Evolutionary conservation across 2,888 invertebrate species (phyloP), one percentile per base, ranked within the genome.

Genomic region (Panorpa germanica): DNA sequence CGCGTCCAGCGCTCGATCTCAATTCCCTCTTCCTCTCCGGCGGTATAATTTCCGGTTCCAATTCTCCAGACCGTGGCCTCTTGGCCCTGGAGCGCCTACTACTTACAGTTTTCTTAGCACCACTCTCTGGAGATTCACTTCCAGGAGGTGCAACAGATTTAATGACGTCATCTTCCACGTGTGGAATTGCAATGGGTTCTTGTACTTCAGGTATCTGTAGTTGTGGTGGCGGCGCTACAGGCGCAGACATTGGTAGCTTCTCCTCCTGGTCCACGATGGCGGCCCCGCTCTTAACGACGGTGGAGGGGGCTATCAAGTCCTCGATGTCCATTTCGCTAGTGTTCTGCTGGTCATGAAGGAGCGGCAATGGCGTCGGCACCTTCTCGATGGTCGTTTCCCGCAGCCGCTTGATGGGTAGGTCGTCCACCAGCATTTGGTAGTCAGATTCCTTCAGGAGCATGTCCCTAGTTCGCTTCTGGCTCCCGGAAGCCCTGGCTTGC

Each of bases 1-100:
- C 65, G 41, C 77, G 50, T 40, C 76, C 75, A 19, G 82, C 73
- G 50, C 81, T 82, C 4, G 80, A 80, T 37, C 67, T 54, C 31
- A 66, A 47, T 43, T 67, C 67, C 17, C 66, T 60, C 34, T 61
- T 55, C 21, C 41, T 40, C 38, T 57, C 55, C 5, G 53, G 37
- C 45, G 38, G 57, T 48, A 32, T 35, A 11, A 53, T 33, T 19
- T 41, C 37, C 8, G 47, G 51, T 38, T 42, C 47, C 39, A n/a
- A n/a, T n/a, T 50, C 63, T 49, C 57, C 68, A 43, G 49, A 53
- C 40, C 60, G 43, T 39, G 61, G 43, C 43, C 63, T 50, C 52
- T 62, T 47, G 47, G 61, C 39, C 36, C 57, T 41, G 39, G 55
- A 45, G 51, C 65, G 47, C 33, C 57, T 21, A 41, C 32, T 33